Evolutionary conservation across 2,113 vertebrate species (phyloP), one percentile per base, ranked within the genome.

Genomic region (Ochotona princeps): DNA sequence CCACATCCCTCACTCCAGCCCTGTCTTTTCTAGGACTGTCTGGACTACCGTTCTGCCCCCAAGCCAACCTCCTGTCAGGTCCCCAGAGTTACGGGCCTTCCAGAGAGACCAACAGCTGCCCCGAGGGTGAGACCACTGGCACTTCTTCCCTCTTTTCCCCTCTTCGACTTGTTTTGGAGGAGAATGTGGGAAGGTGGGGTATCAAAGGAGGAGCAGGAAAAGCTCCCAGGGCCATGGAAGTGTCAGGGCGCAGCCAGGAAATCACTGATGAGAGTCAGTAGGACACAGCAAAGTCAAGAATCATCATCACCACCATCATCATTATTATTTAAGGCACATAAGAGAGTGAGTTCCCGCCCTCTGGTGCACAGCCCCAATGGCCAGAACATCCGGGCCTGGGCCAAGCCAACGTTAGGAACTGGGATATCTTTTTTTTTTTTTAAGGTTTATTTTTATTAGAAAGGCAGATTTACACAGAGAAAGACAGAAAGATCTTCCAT

Each of bases 11-110:
- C 1, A 0, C 69, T 70, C 80, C 83, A 85, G 74, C 60, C 44
- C 54, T 60, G 38, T 86, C 63, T 95, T 95, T 86, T 92, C 47
- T 94, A 99, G 99, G 99, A 80, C 96, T 99, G 69, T 98, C 97
- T 5, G 98, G 98, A 90, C 96, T 98, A 96, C 97, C 99, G 65
- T 98, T 98, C 88, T 99, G 99, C 97, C 99, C 98, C 38, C 99
- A 99, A 97, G 96, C 98, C 90, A 99, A 97, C 96, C 98, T 98
- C 94, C 97, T 98, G 97, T 97, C 98, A 3, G 96, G 98, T 0
- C 98, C 99, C 97, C 98, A 98, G 9, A 98, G 97, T 32, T 99
- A 99, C 30, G 98, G 98, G 91, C 95, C 98, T 1, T 96, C 97
- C 93, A 96, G 97, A 1, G 99, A 99, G 38, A 98, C 97, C 94